Evolutionary conservation across 2,113 vertebrate species (phyloP).

Genomic region (Microtus montanus): DNA sequence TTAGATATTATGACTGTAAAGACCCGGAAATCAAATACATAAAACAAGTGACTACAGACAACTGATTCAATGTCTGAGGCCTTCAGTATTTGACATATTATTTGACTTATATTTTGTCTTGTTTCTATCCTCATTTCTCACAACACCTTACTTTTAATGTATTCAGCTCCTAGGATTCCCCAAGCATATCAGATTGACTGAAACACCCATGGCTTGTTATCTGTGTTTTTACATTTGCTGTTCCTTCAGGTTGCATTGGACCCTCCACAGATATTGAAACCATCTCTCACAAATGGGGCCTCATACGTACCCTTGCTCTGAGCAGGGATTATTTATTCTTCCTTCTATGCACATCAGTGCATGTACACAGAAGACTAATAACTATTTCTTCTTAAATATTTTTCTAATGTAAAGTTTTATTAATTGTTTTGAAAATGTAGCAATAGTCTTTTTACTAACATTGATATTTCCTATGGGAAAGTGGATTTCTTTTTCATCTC

Average conservation of each 20-base stretch:
- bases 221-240: not conserved
- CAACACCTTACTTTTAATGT: not conserved
- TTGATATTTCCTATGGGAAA: not conserved
- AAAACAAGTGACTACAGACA: too few species aligned
- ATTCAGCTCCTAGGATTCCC: not conserved
- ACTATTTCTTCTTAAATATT: not conserved
- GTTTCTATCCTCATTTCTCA: not conserved
- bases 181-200: not conserved
- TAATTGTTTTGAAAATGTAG: not conserved
- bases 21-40: not conserved
- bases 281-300: not conserved
- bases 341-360: not conserved
- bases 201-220: not conserved
- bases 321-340: not conserved
- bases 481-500: not conserved
- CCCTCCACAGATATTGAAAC: not conserved
- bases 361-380: not conserved
- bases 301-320: not conserved
- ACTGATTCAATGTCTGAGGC: not conserved
- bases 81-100: not conserved
- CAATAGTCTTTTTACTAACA: not conserved
- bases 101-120: not conserved
- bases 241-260: not conserved
- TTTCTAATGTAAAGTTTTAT: not conserved
- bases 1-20: not conserved